Evolutionary conservation across 2,113 vertebrate genomes (phyloP).

Genomic region (Hiodon tergisus): DNA sequence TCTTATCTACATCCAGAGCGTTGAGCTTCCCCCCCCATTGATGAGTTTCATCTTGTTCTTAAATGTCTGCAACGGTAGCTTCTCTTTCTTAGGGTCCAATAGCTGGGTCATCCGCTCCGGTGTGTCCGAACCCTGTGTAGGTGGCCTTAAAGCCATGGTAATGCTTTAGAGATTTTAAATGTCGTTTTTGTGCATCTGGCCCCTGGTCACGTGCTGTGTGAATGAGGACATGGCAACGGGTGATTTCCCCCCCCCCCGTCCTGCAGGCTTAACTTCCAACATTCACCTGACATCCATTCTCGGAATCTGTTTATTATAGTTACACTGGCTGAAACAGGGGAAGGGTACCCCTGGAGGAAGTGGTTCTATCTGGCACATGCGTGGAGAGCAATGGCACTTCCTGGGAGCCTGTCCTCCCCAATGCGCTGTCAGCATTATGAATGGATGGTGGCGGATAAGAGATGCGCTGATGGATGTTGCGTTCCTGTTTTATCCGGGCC

Average conservation of each 20-base stretch:
- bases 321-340: background rate
- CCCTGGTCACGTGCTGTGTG: no score
- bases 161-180: no score
- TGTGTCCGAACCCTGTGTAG: no score
- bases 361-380: background rate
- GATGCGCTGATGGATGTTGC: constrained; percentile 6
- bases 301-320: no score
- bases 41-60: background rate
- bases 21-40: no score
- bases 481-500: background rate
- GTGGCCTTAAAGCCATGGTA: no score
- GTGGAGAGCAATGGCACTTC: background rate
- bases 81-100: background rate
- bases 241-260: no score
- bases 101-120: no score
- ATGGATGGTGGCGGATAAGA: constrained; percentile 1
- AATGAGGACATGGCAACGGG: no score
- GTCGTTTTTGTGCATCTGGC: no score
- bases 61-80: background rate
- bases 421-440: background rate
- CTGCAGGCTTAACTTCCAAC: no score
- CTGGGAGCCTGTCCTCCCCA: background rate
- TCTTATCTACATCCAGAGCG: constrained; percentile 11
- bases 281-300: no score
- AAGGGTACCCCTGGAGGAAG: background rate